Evolutionary conservation across 1,140 invertebrate genomes (phyloP).

Genomic region (Diuraphis noxia): DNA sequence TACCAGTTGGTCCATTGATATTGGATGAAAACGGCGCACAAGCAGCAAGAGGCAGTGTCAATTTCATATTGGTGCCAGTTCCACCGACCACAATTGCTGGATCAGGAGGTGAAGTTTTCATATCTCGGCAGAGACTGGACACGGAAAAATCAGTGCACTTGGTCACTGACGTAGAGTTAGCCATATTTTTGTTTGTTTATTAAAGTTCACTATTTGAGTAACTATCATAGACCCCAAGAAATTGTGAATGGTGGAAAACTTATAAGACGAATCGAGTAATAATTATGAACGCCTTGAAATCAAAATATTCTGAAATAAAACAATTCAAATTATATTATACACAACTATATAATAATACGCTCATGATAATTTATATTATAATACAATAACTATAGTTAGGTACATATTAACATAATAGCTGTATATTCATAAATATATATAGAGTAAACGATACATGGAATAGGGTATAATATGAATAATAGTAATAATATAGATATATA

Average conservation of each 20-base stretch:
- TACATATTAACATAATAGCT: not conserved
- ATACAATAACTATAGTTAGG: not conserved
- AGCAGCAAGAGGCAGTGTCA: constrained; percentile 50
- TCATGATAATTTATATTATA: not conserved
- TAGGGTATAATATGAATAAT: too few species aligned
- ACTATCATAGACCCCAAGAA: not conserved
- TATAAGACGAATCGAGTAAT: not conserved
- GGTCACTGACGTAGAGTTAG: constrained; percentile 46
- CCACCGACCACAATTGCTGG: constrained; percentile 56
- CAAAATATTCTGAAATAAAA: constrained; percentile 25
- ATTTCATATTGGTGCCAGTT: constrained; percentile 55
- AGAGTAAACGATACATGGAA: too few species aligned
- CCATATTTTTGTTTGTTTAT: not conserved
- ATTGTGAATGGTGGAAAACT: not conserved
- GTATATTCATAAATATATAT: too few species aligned
- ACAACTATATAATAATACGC: not conserved
- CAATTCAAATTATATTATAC: not conserved
- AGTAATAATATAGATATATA: too few species aligned
- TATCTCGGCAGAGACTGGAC: constrained; percentile 56
- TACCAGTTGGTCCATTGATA: constrained; percentile 13
- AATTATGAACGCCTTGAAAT: not conserved
- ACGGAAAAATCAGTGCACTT: constrained; percentile 57
- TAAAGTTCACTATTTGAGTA: not conserved
- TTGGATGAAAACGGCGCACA: constrained; percentile 11
- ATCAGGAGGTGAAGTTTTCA: constrained; percentile 55